phyloP scores from a whole-genome alignment of 2,888 invertebrate genomes.

The Tinea pellionella region DNA sequence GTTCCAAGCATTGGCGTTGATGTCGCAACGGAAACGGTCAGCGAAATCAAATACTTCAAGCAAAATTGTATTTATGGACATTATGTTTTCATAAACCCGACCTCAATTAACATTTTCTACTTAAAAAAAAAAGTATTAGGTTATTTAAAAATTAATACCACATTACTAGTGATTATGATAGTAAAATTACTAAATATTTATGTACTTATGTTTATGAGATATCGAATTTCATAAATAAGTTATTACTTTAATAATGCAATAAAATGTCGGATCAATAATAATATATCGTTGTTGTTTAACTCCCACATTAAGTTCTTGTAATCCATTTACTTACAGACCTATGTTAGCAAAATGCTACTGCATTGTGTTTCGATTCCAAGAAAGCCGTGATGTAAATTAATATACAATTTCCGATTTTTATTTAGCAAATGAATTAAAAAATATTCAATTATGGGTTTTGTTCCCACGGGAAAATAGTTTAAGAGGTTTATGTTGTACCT shows the following conservation, averaged over 20 bases:
- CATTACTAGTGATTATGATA: too few relatives aligned
- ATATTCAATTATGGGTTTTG: neutral
- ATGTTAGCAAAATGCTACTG: neutral
- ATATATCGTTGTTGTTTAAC: neutral
- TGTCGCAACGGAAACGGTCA: constrained; percentile 3
- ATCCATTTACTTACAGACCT: neutral
- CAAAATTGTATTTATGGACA: neutral
- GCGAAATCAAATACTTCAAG: neutral
- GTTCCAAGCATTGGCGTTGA: neutral
- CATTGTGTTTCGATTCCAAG: neutral
- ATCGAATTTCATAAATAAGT: too few relatives aligned
- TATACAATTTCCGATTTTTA: neutral
- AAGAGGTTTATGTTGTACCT: too few relatives aligned
- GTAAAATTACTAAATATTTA: too few relatives aligned
- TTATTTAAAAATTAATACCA: too few relatives aligned
- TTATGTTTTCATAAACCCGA: neutral
- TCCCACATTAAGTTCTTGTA: neutral
- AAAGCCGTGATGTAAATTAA: neutral
- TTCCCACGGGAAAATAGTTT: neutral
- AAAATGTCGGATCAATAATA: neutral
- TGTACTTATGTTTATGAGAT: too few relatives aligned
- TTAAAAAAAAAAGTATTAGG: too few relatives aligned
- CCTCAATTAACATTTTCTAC: too few relatives aligned
- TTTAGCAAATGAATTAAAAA: neutral
- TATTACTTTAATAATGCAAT: neutral